Evolutionary conservation across 2,113 vertebrate species (phyloP).

Genomic region (Phyllopteryx taeniolatus): DNA sequence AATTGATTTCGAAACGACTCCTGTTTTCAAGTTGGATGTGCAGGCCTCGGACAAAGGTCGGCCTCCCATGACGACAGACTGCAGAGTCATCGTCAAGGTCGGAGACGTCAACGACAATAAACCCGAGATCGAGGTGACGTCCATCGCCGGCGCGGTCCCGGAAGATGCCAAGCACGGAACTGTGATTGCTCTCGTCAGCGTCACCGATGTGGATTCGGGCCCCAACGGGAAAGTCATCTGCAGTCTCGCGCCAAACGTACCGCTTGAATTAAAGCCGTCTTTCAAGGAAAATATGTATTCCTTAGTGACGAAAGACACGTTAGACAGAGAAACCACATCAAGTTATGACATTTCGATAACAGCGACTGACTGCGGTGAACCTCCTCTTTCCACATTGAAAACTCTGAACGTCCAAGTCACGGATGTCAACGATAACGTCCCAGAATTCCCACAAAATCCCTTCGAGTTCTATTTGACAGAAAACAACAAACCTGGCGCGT

Average conservation of each 20-base stretch:
- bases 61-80: constrained; percentile 47
- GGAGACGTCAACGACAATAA: constrained; percentile 78
- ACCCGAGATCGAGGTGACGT: constrained; percentile 68
- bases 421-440: constrained; percentile 70
- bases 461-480: constrained; percentile 51
- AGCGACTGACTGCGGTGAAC: constrained; percentile 58
- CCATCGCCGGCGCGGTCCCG: constrained; percentile 52
- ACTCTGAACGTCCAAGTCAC: constrained; percentile 49
- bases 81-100: constrained; percentile 66
- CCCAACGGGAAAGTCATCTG: constrained; percentile 58
- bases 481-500: constrained; percentile 55
- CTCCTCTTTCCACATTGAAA: constrained; percentile 50
- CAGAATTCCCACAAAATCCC: constrained; percentile 44
- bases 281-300: constrained; percentile 67
- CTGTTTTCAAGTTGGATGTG: constrained; percentile 40
- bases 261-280: constrained; percentile 64
- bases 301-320: constrained; percentile 45
- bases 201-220: constrained; percentile 50
- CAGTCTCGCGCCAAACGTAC: constrained; percentile 27
- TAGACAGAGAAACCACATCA: constrained; percentile 62
- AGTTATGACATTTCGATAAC: constrained; percentile 69
- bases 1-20: constrained; percentile 28
- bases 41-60: constrained; percentile 36
- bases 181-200: constrained; percentile 44
- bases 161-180: constrained; percentile 65